Percentiles rank a stretch among this genome's conserved stretches.
Evolutionary conservation across 1,140 invertebrate species (phyloP).

Genomic region (Drosophila pruinosa): DNA sequence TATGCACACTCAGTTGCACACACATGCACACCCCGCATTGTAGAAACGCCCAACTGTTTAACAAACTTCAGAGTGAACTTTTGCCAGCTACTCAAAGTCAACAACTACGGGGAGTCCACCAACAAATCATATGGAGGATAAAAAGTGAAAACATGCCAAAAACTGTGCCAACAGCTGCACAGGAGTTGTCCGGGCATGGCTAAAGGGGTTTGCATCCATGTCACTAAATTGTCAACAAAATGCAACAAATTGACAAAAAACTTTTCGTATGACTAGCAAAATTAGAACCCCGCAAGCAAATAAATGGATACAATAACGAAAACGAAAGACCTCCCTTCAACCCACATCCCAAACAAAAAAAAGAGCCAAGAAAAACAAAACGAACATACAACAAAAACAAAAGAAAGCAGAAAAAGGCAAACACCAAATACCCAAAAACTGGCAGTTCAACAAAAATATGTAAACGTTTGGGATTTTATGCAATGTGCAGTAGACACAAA

Average conservation of each 20-base stretch:
- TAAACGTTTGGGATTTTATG: constrained; percentile 62
- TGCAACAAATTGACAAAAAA: constrained; percentile 75
- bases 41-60: constrained; percentile 61
- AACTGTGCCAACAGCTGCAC: constrained; percentile 29
- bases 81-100: constrained; percentile 69
- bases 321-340: constrained; percentile 2
- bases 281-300: constrained; percentile 65
- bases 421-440: constrained; percentile 23
- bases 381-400: constrained; percentile 25
- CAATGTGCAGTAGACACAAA: constrained; percentile 56
- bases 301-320: constrained; percentile 42
- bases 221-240: constrained; percentile 75
- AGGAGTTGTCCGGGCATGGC: not conserved
- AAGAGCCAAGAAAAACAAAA: constrained; percentile 19
- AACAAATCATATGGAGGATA: not conserved
- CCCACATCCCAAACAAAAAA: not conserved
- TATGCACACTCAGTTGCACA: not conserved
- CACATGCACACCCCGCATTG: not conserved
- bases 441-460: constrained; percentile 49
- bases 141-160: constrained; percentile 44
- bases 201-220: constrained; percentile 34
- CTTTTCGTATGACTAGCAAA: constrained; percentile 69
- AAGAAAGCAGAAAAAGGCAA: constrained; percentile 41
- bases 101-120: constrained; percentile 51
- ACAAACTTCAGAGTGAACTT: constrained; percentile 51